Evolutionary conservation across 2,797 vertebrate genomes (phyloP).

Genomic region (Tauraco hartlaubi): DNA sequence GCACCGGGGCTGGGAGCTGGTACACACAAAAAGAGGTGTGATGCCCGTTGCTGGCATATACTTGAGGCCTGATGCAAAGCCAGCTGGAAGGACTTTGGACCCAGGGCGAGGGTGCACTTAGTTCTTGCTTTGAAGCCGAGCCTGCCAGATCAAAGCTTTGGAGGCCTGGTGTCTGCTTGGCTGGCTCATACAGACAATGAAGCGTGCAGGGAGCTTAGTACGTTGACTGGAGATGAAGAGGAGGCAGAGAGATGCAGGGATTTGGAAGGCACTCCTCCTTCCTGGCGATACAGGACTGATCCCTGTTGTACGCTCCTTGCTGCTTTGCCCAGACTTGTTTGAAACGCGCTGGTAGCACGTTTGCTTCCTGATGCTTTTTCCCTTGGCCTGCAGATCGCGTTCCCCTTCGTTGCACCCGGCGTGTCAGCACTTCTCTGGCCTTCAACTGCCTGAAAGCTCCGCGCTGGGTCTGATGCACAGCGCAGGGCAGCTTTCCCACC

Average conservation of each 20-base stretch:
- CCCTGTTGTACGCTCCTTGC: rapidly evolving
- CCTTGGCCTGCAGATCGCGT: background rate
- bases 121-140: background rate
- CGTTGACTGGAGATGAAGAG: background rate
- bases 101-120: background rate
- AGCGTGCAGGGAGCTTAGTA: background rate
- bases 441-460: background rate
- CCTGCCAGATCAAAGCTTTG: background rate
- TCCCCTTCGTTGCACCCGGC: background rate
- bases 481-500: background rate
- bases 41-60: background rate
- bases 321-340: background rate
- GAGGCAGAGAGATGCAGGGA: background rate
- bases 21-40: background rate
- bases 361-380: background rate
- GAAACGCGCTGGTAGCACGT: background rate
- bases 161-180: background rate
- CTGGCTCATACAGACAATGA: background rate
- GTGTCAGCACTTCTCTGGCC: background rate
- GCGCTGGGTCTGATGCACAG: background rate
- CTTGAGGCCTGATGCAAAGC: constrained; percentile 33
- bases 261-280: background rate
- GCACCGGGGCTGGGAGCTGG: background rate
- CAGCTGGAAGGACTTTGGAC: background rate
- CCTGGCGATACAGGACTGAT: background rate